These are phyloP conservation scores for Lepidurus apus DNA, from an alignment of 1,140 invertebrate genomes.

Conservation along the genomic window DNA sequence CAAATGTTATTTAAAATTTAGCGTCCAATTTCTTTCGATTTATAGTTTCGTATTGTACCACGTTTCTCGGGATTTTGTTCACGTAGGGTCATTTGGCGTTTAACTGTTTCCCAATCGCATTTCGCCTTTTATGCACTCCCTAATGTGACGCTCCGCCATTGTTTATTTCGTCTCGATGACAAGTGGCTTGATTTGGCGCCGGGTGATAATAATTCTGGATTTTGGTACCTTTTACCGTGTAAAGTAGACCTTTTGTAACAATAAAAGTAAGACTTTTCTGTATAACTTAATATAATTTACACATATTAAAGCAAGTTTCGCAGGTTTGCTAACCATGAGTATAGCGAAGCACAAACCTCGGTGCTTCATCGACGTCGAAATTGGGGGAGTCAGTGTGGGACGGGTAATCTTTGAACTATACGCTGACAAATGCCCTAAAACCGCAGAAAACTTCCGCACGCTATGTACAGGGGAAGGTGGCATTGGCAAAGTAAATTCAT, in stretches of 20 bases:
- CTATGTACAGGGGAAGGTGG: constrained; percentile 86
- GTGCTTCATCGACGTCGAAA: constrained; percentile 86
- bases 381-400: constrained; percentile 78
- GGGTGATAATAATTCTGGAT: too few species aligned
- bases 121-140: neutral
- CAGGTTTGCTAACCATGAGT: neutral
- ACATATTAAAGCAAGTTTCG: too few species aligned
- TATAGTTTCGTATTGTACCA: too few species aligned
- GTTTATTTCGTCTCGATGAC: neutral
- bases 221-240: too few species aligned
- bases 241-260: too few species aligned
- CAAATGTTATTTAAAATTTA: too few species aligned
- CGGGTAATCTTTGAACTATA: constrained; percentile 92
- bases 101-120: neutral
- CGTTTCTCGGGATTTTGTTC: too few species aligned
- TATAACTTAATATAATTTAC: too few species aligned
- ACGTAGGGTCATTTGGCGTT: neutral
- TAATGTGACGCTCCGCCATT: neutral
- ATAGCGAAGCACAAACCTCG: constrained; percentile 47
- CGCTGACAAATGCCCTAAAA: constrained; percentile 85
- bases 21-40: too few species aligned
- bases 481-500: constrained; percentile 52
- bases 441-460: constrained; percentile 87
- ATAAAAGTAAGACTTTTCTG: too few species aligned
- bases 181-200: neutral